These are phyloP conservation scores for Nothocercus nigrocapillus DNA, from an alignment of 2,113 vertebrate genomes.

Conservation along the genomic window DNA sequence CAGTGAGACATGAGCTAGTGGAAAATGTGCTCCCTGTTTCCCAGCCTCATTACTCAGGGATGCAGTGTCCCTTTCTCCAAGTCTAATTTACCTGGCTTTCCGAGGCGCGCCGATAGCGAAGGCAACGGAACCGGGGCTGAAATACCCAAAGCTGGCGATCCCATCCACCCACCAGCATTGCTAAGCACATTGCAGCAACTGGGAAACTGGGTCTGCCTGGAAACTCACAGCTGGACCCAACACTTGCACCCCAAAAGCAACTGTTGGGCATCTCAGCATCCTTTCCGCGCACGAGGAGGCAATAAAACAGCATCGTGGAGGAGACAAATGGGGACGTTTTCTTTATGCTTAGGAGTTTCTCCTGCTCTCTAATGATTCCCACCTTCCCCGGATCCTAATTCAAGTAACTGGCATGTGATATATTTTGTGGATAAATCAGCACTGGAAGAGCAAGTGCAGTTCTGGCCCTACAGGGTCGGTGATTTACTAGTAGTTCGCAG, in stretches of 20 bases:
- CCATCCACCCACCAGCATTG: background rate
- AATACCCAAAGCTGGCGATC: background rate
- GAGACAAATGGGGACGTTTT: slow-evolving; percentile 55
- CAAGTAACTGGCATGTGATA: slow-evolving; percentile 60
- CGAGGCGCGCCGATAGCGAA: background rate
- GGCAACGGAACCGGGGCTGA: background rate
- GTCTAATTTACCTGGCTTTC: slow-evolving; percentile 74
- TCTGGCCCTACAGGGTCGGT: background rate
- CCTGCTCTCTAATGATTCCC: slow-evolving; percentile 66
- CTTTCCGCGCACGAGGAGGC: background rate
- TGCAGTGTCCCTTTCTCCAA: slow-evolving; percentile 71
- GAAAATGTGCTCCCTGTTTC: slow-evolving; percentile 79
- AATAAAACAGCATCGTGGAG: background rate
- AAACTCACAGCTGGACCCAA: background rate
- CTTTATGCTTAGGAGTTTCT: slow-evolving; percentile 53
- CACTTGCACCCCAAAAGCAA: background rate
- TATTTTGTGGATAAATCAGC: slow-evolving; percentile 63
- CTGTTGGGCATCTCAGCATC: background rate
- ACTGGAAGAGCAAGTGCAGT: slow-evolving; percentile 32
- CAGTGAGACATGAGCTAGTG: slow-evolving; percentile 80
- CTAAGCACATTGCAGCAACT: background rate
- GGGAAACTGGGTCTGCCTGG: background rate
- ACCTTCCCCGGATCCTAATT: slow-evolving; percentile 67
- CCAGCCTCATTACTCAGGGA: slow-evolving; percentile 82
- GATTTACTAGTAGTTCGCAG: slow-evolving; percentile 35